Percentiles rank a stretch among this genome's conserved stretches.
phyloP scores from a whole-genome alignment of 2,113 vertebrate genomes.

The Monopterus albus region DNA sequence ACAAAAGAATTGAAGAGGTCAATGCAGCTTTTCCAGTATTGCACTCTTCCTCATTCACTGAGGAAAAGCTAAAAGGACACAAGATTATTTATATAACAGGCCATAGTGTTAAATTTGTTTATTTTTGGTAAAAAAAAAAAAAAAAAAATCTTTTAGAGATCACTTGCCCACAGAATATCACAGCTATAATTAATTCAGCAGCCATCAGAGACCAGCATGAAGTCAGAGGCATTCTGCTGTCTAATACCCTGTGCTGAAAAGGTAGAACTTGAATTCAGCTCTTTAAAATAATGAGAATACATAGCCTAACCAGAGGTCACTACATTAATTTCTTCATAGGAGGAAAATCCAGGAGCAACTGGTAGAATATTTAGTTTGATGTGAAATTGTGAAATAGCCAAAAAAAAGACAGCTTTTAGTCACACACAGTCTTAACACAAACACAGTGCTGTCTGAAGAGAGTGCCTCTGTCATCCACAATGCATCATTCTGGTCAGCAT shows the following conservation, averaged over 20 bases:
- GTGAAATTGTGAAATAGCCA: slow-evolving; percentile 13
- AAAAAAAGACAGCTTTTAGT: slow-evolving; percentile 20
- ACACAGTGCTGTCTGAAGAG: slow-evolving; percentile 25
- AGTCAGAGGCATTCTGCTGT: background rate
- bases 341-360: background rate
- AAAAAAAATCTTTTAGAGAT: too few relatives aligned
- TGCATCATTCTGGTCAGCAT: slow-evolving; percentile 49
- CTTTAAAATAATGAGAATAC: too few relatives aligned
- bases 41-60: too few relatives aligned
- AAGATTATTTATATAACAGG: too few relatives aligned
- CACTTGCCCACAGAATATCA: background rate
- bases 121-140: too few relatives aligned
- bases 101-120: too few relatives aligned
- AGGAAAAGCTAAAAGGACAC: too few relatives aligned
- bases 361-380: background rate
- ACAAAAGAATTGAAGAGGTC: too few relatives aligned
- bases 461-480: slow-evolving; percentile 43
- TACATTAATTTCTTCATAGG: background rate
- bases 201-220: background rate
- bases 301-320: background rate
- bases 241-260: background rate
- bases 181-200: background rate
- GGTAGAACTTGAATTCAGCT: background rate
- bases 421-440: slow-evolving; percentile 31
- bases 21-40: too few relatives aligned